Evolutionary conservation across 2,888 invertebrate genomes (phyloP).

Genomic region (Strigamia maritima): DNA sequence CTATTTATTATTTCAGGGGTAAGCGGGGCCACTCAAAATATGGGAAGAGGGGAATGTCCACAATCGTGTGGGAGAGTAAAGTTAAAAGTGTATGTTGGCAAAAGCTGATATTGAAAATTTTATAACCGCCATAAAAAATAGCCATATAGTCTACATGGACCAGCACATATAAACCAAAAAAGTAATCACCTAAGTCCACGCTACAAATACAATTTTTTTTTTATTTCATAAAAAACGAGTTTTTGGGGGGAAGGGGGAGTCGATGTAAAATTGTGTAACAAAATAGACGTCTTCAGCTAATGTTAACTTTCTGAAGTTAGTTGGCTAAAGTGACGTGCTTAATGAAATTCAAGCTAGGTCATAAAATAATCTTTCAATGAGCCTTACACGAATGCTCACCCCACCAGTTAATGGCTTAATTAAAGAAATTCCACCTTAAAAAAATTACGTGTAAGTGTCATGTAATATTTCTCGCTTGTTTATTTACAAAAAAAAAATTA

Average conservation of each 20-base stretch:
- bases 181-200: slow-evolving; percentile 13
- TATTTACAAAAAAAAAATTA: background rate
- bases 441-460: background rate
- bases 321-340: background rate
- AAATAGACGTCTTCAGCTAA: background rate
- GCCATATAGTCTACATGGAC: slow-evolving; percentile 8
- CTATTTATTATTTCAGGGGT: slow-evolving; percentile 32
- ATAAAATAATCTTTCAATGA: slow-evolving; percentile 34
- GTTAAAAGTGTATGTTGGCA: slow-evolving; percentile 28
- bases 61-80: slow-evolving; percentile 21
- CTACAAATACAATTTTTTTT: background rate
- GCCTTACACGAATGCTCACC: slow-evolving; percentile 28
- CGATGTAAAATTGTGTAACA: too few species aligned
- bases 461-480: background rate
- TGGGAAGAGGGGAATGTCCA: slow-evolving; percentile 7
- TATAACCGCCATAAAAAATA: slow-evolving; percentile 25
- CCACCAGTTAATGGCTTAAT: slow-evolving; percentile 32
- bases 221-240: background rate
- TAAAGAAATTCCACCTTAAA: slow-evolving; percentile 25
- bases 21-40: slow-evolving; percentile 6
- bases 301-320: background rate
- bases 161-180: slow-evolving; percentile 17
- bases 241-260: too few species aligned
- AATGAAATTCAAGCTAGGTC: slow-evolving; percentile 28
- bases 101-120: slow-evolving; percentile 34